Percentiles rank a stretch among this genome's conserved stretches.
These are phyloP conservation scores for Catocala nupta DNA, from an alignment of 2,888 invertebrate species.

Conservation along the genomic window DNA sequence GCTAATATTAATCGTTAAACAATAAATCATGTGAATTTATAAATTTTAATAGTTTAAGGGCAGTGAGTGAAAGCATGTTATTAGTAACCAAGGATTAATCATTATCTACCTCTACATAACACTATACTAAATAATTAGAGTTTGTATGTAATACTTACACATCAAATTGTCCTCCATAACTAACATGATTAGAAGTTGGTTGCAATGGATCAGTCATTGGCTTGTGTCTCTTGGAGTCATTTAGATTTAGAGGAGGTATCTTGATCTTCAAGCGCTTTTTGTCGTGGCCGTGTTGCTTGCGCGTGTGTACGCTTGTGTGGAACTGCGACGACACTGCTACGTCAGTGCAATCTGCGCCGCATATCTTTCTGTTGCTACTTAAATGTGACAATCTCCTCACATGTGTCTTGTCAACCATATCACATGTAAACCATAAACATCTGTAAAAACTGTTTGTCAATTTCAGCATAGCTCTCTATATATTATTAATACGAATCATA, in stretches of 20 bases:
- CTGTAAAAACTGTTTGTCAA: constrained; percentile 82
- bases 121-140: neutral
- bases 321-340: constrained; percentile 40
- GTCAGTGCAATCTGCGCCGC: constrained; percentile 51
- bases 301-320: constrained; percentile 54
- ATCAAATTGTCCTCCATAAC: constrained; percentile 71
- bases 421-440: constrained; percentile 75
- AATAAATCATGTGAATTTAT: no score
- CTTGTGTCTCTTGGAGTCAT: constrained; percentile 57
- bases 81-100: no score
- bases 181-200: constrained; percentile 65
- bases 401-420: constrained; percentile 63
- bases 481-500: constrained; percentile 63
- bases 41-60: no score
- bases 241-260: constrained; percentile 58
- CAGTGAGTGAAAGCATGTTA: no score
- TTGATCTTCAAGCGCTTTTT: constrained; percentile 62
- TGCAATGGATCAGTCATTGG: constrained; percentile 74
- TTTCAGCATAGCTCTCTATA: constrained; percentile 81
- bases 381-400: constrained; percentile 67
- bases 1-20: no score
- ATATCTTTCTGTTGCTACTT: constrained; percentile 66
- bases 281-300: constrained; percentile 55
- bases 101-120: neutral
- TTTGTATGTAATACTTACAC: constrained; percentile 63